Evolutionary conservation across 2,113 vertebrate genomes (phyloP).

Genomic region (Periophthalmus modestus): DNA sequence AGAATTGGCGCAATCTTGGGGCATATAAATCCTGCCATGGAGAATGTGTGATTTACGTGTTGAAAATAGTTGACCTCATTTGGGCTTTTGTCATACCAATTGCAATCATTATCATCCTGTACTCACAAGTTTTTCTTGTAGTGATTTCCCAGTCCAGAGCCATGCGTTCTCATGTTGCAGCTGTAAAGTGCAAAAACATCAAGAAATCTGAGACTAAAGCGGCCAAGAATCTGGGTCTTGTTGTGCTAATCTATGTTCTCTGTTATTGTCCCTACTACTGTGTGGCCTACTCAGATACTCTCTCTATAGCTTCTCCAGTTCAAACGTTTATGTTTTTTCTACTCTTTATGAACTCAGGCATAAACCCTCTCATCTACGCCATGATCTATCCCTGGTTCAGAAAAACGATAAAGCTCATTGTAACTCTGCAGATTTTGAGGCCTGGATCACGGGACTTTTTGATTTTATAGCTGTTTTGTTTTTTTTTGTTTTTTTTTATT

Average conservation of each 20-base stretch:
- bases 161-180: conserved; percentile 1
- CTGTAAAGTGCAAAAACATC: neutral
- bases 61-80: neutral
- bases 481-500: too few species aligned
- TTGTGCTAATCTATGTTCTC: neutral
- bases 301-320: neutral
- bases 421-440: neutral
- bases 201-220: neutral
- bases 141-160: neutral
- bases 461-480: neutral
- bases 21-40: neutral
- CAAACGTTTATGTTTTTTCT: neutral
- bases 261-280: neutral
- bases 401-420: neutral
- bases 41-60: neutral
- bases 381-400: neutral
- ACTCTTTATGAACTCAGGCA: neutral
- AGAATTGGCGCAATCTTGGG: neutral
- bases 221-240: neutral
- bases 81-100: neutral
- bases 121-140: neutral
- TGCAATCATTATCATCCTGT: neutral
- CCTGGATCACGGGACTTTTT: neutral
- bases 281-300: neutral
- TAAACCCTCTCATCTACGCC: neutral